Percentiles rank a stretch among this genome's conserved stretches.
phyloP scores from a whole-genome alignment of 2,888 invertebrate genomes.

The Drosophila stalkeri region DNA sequence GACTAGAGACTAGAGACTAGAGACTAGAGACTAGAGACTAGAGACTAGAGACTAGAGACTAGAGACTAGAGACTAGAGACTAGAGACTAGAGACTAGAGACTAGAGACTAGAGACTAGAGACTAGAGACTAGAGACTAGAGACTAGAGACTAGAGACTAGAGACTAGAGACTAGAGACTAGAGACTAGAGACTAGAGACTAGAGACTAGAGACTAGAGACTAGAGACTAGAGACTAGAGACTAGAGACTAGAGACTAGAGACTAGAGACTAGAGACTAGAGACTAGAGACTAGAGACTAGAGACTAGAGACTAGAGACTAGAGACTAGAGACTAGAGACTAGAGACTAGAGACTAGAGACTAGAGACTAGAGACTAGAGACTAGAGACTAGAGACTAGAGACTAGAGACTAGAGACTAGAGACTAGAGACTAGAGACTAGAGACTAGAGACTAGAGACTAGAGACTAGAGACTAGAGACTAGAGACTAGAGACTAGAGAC shows the following conservation, averaged over 20 bases:
- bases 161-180: constrained; percentile 5
- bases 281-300: constrained; percentile 3
- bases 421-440: no score
- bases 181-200: constrained; percentile 4
- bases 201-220: constrained; percentile 4
- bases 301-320: neutral
- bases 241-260: constrained; percentile 3
- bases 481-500: no score
- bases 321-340: neutral
- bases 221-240: constrained; percentile 3
- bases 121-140: constrained; percentile 5
- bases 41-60: no score
- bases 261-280: neutral
- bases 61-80: constrained; percentile 3
- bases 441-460: no score
- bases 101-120: constrained; percentile 4
- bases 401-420: no score
- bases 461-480: no score
- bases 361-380: no score
- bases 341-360: no score
- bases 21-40: no score
- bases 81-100: constrained; percentile 4
- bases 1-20: neutral
- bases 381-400: no score
- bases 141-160: constrained; percentile 3